Evolutionary conservation across 2,113 vertebrate genomes (phyloP).

Genomic region (Vulpes vulpes): DNA sequence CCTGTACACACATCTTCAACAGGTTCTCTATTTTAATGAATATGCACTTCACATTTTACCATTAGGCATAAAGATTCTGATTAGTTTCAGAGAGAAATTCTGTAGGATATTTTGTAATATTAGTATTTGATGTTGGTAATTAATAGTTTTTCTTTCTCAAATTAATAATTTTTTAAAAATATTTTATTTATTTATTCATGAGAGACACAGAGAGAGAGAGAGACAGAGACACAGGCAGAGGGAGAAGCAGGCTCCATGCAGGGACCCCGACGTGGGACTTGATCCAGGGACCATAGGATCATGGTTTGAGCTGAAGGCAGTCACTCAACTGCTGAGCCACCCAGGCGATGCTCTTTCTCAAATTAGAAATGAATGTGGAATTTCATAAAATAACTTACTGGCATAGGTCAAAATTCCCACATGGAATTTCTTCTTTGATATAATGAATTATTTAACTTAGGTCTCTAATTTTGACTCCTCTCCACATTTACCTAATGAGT

Average conservation of each 20-base stretch:
- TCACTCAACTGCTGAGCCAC: too few relatives aligned
- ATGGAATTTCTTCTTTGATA: not conserved
- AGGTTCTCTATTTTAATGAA: not conserved
- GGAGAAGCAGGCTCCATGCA: too few relatives aligned
- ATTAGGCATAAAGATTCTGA: not conserved
- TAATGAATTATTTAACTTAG: slow-evolving; percentile 27
- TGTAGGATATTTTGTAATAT: not conserved
- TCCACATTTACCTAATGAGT: not conserved
- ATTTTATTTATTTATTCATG: too few relatives aligned
- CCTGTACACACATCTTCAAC: not conserved
- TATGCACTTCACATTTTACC: not conserved
- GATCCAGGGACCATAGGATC: too few relatives aligned
- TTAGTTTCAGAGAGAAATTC: not conserved
- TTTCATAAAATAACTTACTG: slow-evolving; percentile 32
- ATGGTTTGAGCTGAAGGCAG: too few relatives aligned
- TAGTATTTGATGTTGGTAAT: not conserved
- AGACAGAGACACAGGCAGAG: too few relatives aligned
- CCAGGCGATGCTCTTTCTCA: not conserved
- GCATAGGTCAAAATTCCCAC: not conserved
- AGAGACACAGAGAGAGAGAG: too few relatives aligned
- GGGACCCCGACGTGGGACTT: too few relatives aligned
- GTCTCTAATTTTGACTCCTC: not conserved
- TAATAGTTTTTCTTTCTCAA: slow-evolving; percentile 31
- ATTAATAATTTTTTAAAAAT: too few relatives aligned
- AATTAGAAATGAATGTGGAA: not conserved